Evolutionary conservation across 2,797 vertebrate species (phyloP), one percentile per base, ranked within the genome.

Genomic region (Anolis apletophallus): DNA sequence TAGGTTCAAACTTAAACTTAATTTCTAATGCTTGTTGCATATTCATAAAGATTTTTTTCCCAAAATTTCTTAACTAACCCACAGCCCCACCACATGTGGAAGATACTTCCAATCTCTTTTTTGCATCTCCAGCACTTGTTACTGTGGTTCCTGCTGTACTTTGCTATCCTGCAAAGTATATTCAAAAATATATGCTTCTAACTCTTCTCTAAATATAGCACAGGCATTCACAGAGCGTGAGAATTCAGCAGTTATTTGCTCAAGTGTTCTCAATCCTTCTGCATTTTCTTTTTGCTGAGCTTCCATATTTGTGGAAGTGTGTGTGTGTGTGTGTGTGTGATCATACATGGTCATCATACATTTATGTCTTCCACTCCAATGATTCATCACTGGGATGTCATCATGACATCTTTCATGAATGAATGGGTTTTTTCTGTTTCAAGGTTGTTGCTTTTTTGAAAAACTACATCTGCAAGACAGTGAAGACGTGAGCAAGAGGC

Each of bases 301-400:
- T 86, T 91, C 88, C 1, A 1, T 89, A 32, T 3, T 16, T 34
- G 34, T 71, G 14, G 11, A 90, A n/a, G 7, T 8, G 46, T 46
- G 46, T 46, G 46, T 46, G 46, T 46, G 46, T 46, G 46, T 46
- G 46, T 46, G 46, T 46, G 7, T 46, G 46, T 46, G 46, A 1
- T 5, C 46, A 46, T 46, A 46, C 46, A 46, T 6, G 7, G 73
- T 89, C 92, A 90, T 19, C 55, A 80, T 81, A 86, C 77, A 68
- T 84, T 81, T 85, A 29, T 90, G 88, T 89, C 91, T 86, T 54
- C 23, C 88, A 87, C 80, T 3, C 74, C 85, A 87, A 50, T 57
- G 81, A 89, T 86, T 93, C 86, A 12, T 7, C 55, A 73, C 54
- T 82, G 84, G 67, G 12, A 84, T 85, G 67, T 87, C 88, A 90